Conservation (phyloP, 2,113 vertebrate genomes). For the Plecotus auritus region DNA sequence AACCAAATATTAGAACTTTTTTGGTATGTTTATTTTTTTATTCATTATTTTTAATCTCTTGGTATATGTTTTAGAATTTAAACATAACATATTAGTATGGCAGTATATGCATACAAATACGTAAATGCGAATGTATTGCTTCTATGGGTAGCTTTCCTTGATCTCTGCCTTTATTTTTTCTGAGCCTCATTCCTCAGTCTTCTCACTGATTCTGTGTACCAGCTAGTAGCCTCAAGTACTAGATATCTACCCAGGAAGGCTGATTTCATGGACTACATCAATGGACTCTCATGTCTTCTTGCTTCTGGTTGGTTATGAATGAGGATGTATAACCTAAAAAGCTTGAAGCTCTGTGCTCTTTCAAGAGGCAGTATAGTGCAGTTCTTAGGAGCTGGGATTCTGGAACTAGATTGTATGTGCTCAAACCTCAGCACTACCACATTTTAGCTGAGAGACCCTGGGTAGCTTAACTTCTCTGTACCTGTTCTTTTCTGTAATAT, state of each 20-base stretch:
- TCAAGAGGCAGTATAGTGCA: background rate
- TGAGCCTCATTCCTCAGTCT: background rate
- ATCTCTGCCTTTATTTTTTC: background rate
- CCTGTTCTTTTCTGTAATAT: background rate
- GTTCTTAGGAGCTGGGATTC: background rate
- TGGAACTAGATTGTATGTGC: background rate
- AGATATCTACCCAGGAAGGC: background rate
- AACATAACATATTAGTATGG: background rate
- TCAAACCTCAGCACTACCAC: background rate
- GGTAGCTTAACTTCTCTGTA: background rate
- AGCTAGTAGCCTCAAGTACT: background rate
- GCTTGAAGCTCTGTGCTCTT: background rate
- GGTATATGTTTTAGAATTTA: background rate
- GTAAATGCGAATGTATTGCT: background rate
- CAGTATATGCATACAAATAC: background rate
- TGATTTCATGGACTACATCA: background rate
- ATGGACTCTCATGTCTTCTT: background rate
- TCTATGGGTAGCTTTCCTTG: background rate
- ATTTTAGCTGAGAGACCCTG: background rate
- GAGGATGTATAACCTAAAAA: background rate
- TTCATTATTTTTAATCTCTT: background rate
- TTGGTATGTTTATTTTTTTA: background rate
- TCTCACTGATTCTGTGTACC: background rate
- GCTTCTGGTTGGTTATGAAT: background rate
- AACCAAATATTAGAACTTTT: constrained; percentile 7